phyloP scores from a whole-genome alignment of 2,113 vertebrate species.

The Lasiurus borealis region DNA sequence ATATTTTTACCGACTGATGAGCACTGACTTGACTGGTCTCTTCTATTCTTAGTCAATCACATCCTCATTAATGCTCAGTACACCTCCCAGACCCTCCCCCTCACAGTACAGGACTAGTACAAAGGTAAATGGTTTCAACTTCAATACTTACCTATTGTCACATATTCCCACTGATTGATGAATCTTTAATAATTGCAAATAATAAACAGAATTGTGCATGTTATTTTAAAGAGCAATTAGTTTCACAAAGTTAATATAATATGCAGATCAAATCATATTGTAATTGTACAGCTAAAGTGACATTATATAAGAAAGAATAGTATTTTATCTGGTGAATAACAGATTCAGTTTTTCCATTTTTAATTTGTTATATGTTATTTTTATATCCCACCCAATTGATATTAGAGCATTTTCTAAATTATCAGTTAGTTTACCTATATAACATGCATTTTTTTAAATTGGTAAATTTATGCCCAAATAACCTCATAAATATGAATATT shows the following conservation, averaged over 20 bases:
- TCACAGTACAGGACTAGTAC: background rate
- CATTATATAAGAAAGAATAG: background rate
- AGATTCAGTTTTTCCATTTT: background rate
- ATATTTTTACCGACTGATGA: constrained; percentile 32
- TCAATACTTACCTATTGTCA: background rate
- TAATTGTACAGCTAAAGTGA: background rate
- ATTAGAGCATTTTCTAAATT: background rate
- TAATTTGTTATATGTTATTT: constrained; percentile 5
- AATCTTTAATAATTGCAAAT: background rate
- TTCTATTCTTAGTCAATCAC: background rate
- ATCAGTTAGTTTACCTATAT: background rate
- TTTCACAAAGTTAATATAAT: background rate
- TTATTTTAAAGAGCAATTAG: background rate
- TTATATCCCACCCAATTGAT: background rate
- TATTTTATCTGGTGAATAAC: background rate
- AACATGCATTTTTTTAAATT: background rate
- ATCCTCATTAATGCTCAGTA: background rate
- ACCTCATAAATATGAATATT: constrained; percentile 13
- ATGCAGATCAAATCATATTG: background rate
- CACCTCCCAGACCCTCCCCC: no score
- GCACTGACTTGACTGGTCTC: background rate
- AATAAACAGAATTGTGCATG: background rate
- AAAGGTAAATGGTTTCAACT: background rate
- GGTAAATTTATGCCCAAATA: background rate
- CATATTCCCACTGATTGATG: background rate